A percentile compares a stretch with the other conserved stretches of the same genome.
These are phyloP conservation scores for Merluccius polli DNA, from an alignment of 2,797 vertebrate genomes.

Conservation along the genomic window DNA sequence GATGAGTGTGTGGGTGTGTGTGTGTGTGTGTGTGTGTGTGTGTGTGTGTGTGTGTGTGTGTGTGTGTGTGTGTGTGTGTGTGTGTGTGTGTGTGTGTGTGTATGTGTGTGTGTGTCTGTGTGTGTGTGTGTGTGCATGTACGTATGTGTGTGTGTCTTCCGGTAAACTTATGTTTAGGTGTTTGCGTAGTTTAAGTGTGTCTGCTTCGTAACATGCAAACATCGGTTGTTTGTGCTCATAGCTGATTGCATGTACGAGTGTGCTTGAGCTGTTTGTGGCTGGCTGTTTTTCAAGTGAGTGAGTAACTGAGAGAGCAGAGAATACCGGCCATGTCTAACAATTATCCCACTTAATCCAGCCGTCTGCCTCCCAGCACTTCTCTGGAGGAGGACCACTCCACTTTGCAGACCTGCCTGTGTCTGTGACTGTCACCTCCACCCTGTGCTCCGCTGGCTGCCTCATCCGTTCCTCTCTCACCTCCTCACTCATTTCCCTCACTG, in stretches of 20 bases:
- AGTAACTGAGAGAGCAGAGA: conserved; percentile 46
- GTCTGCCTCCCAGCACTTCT: conserved; percentile 32
- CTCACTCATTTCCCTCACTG: conserved; percentile 8
- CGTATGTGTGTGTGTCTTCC: neutral
- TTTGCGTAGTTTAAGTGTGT: neutral
- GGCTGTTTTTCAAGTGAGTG: conserved; percentile 42
- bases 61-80: neutral
- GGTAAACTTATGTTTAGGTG: neutral
- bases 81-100: neutral
- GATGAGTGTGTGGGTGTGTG: neutral
- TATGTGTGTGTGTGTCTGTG: neutral
- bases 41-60: neutral
- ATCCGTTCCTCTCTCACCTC: conserved; percentile 12
- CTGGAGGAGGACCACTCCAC: conserved; percentile 37
- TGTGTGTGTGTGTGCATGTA: neutral
- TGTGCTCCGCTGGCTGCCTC: neutral
- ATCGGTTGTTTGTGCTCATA: neutral
- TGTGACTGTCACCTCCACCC: conserved; percentile 29
- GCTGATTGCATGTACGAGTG: neutral
- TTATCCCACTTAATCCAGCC: conserved; percentile 57
- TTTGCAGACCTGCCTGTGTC: conserved; percentile 19
- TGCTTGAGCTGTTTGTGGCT: conserved; percentile 6
- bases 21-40: neutral
- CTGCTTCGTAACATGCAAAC: neutral
- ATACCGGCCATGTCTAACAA: conserved; percentile 48